Base-by-base conservation (phyloP, 2,888 invertebrate genomes). In the Volucella zonaria region DNA sequence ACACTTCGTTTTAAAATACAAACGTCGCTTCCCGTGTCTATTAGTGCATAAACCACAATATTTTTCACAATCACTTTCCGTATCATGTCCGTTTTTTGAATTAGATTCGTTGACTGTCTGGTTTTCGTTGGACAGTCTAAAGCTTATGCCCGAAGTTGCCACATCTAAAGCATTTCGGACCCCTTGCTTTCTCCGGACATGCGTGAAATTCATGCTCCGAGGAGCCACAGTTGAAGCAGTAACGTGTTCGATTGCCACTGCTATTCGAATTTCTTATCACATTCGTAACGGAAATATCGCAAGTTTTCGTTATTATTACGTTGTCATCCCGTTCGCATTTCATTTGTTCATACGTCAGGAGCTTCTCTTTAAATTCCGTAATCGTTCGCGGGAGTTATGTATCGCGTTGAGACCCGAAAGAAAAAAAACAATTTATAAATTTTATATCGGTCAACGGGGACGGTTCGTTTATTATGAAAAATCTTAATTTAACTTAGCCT, bases 311-410 rank as follows among this genome's bases (percentile, higher is more conserved):
- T 52, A 3, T 10, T 18, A 8, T 52, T 4, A 10, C 3, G 23
- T 10, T 52, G 18, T 2, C 10, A 15, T 52, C 2, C 18, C 51
- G 51, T 62, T 67, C 68, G 45, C 9, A 40, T 64, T 47, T 70
- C 15, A 81, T 75, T 42, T 75, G 62, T 18, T 81, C 81, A 51
- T 81, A 75, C 12, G 61, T 59, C 8, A 62, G 8, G 8, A 68
- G 47, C 1, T 62, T 74, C 40, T 74, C 74, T 49, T 74, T 74
- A 10, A 74, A 61, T 4, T 67, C 73, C n/a, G 54, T n/a, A 11
- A 78, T 23, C 14, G 18, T 70, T 15, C 31, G 43, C 23, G n/a
- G n/a, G n/a, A n/a, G n/a, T n/a, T n/a, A n/a, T n/a, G n/a, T n/a
- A n/a, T n/a, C n/a, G n/a, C n/a, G n/a, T n/a, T n/a, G n/a, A n/a